Conservation (phyloP, 1,140 invertebrate genomes). For the Antheraea mylitta region DNA sequence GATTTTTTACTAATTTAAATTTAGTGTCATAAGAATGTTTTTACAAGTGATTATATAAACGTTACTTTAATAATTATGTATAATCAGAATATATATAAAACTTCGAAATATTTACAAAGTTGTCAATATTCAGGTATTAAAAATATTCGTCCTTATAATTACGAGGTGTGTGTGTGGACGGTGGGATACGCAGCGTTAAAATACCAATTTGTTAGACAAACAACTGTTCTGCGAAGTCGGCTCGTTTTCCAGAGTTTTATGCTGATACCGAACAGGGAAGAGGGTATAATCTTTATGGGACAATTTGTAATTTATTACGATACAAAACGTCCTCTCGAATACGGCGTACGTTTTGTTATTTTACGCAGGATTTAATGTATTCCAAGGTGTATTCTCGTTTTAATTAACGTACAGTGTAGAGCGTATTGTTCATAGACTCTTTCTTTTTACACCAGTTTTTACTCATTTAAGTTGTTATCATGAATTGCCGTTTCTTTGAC, state of each 20-base stretch:
- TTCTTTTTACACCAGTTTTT: too few relatives aligned
- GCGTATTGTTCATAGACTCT: not conserved
- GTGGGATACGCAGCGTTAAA: not conserved
- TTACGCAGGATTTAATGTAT: not conserved
- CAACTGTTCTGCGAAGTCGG: not conserved
- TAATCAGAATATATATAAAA: too few relatives aligned
- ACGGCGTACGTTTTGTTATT: not conserved
- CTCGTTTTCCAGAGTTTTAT: not conserved
- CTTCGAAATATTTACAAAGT: not conserved
- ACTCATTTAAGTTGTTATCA: too few relatives aligned
- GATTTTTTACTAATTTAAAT: too few relatives aligned
- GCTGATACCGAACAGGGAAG: not conserved
- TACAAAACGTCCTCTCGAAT: not conserved
- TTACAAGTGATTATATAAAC: too few relatives aligned
- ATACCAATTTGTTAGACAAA: slow-evolving; percentile 3
- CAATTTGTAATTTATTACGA: slow-evolving; percentile 2
- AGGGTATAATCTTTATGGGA: not conserved
- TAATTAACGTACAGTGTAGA: not conserved
- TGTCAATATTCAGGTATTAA: not conserved
- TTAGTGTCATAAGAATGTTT: too few relatives aligned
- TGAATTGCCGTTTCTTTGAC: too few relatives aligned
- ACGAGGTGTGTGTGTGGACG: not conserved
- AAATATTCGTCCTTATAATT: not conserved
- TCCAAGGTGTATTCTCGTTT: not conserved
- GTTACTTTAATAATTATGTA: too few relatives aligned